Evolutionary conservation across 1,140 invertebrate genomes (phyloP).

Genomic region (Eubasilissa regina): DNA sequence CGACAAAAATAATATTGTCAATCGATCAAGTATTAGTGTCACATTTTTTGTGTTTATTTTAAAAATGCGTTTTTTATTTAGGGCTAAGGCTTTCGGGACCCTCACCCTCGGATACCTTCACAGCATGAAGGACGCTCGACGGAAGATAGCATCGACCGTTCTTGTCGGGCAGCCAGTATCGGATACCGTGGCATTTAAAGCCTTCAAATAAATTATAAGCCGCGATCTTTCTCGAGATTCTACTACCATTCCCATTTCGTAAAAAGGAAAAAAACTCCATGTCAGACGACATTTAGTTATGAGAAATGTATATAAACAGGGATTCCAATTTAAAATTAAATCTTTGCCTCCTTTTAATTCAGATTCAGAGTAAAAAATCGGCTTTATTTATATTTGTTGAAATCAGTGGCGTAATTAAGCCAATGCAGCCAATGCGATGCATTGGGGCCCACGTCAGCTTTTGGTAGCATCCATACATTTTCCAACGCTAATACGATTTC

Average conservation of each 20-base stretch:
- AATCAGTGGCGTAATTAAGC: no score
- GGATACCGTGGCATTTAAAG: conserved; percentile 49
- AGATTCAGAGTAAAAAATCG: no score
- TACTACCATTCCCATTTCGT: neutral
- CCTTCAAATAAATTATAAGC: conserved; percentile 55
- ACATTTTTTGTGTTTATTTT: conserved; percentile 28
- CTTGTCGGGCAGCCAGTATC: conserved; percentile 45
- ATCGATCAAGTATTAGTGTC: conserved; percentile 40
- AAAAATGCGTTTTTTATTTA: conserved; percentile 8
- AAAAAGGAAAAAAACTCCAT: conserved; percentile 11
- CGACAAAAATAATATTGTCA: conserved; percentile 33
- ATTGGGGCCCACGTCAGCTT: no score
- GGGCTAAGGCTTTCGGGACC: neutral
- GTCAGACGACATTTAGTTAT: conserved; percentile 26
- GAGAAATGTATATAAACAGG: neutral
- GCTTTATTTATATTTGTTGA: no score
- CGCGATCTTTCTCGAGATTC: conserved; percentile 21
- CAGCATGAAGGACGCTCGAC: conserved; percentile 46
- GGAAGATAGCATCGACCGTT: conserved; percentile 53
- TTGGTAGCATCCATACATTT: no score
- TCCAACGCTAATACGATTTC: no score
- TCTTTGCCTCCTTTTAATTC: neutral
- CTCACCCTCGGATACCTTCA: conserved; percentile 39
- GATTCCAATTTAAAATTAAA: neutral
- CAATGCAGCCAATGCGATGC: no score